A percentile compares a stretch with the other conserved stretches of the same genome.
Evolutionary conservation across 2,888 invertebrate genomes (phyloP).

Genomic region (Artemia sinica): DNA sequence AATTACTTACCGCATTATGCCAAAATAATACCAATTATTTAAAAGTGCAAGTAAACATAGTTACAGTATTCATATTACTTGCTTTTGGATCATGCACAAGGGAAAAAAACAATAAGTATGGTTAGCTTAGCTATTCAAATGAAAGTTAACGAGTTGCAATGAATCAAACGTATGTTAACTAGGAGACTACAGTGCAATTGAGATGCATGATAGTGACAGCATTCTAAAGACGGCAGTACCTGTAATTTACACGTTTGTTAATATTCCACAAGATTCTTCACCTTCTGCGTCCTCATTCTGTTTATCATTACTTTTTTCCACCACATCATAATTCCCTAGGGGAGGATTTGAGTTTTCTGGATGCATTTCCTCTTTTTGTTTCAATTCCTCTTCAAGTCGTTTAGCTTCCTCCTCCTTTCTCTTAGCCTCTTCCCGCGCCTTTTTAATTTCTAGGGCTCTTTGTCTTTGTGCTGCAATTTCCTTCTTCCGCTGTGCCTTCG

Average conservation of each 20-base stretch:
- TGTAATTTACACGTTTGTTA: neutral
- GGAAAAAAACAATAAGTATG: too few species aligned
- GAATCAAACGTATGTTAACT: too few species aligned
- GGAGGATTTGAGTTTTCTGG: neutral
- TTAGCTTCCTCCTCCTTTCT: neutral
- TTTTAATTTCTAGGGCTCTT: neutral
- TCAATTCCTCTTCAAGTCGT: neutral
- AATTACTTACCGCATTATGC: too few species aligned
- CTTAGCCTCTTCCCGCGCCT: constrained; percentile 8
- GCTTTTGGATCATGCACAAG: too few species aligned
- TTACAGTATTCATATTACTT: too few species aligned
- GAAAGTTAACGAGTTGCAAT: too few species aligned
- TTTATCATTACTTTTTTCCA: neutral
- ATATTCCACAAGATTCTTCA: neutral
- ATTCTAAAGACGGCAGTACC: neutral
- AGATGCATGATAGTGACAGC: neutral
- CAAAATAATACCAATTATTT: too few species aligned
- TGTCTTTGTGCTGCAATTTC: constrained; percentile 11
- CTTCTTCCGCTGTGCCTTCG: constrained; percentile 14
- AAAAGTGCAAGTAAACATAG: too few species aligned
- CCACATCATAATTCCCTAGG: neutral
- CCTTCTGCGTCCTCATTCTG: neutral
- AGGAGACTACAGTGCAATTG: neutral
- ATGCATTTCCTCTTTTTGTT: neutral
- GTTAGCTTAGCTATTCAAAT: too few species aligned